Conservation (phyloP, 2,888 invertebrate species). For the Listrodromus nycthemerus region DNA sequence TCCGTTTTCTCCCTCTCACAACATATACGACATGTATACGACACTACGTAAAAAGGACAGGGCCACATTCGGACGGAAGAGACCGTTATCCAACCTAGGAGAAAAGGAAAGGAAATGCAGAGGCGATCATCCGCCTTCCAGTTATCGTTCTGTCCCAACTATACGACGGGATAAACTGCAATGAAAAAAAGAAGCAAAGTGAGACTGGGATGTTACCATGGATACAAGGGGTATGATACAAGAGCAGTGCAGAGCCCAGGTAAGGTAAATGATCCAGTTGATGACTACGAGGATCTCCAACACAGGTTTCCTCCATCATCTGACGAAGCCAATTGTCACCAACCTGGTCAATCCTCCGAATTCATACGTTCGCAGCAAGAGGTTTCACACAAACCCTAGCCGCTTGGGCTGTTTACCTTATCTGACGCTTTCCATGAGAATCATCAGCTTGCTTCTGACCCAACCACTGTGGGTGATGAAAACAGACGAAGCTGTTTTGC, state of each 20-base stretch:
- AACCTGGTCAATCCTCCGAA: no score
- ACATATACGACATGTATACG: not conserved
- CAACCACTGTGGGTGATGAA: no score
- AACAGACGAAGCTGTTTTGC: not conserved
- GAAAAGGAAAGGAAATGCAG: constrained; percentile 18
- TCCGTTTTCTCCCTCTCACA: constrained; percentile 19
- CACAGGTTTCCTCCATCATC: no score
- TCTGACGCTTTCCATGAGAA: no score
- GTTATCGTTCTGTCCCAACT: not conserved
- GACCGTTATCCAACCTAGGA: constrained; percentile 37
- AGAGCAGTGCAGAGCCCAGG: not conserved
- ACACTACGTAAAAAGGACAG: not conserved
- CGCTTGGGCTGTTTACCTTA: no score
- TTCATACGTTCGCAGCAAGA: no score
- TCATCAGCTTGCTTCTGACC: no score
- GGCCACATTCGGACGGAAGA: constrained; percentile 5
- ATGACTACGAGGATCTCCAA: no score
- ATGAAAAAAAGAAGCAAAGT: not conserved
- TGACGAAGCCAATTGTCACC: no score
- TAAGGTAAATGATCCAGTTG: no score
- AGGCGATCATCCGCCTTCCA: constrained; percentile 2
- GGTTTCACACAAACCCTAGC: no score
- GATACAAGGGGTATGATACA: not conserved
- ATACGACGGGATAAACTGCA: constrained; percentile 7
- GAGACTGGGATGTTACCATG: not conserved